A percentile compares a stretch with the other conserved stretches of the same genome.
Conservation (phyloP, 2,797 vertebrate genomes). For the Potorous gilbertii region DNA sequence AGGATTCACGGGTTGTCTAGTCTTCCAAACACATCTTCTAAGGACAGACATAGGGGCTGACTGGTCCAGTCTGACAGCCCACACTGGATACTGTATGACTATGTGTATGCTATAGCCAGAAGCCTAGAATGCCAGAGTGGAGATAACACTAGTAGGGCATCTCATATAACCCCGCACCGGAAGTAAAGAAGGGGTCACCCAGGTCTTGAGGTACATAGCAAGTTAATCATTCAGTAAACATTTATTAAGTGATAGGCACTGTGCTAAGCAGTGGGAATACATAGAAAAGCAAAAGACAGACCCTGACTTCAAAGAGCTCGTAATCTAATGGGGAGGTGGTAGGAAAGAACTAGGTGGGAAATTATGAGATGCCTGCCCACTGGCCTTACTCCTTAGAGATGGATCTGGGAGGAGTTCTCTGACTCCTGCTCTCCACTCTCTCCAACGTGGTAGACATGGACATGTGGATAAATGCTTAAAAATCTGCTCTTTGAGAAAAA, state of each 20-base stretch:
- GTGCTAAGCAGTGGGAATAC: background rate
- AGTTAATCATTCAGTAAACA: background rate
- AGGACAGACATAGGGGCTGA: background rate
- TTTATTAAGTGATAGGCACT: background rate
- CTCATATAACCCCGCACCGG: background rate
- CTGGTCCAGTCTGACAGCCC: background rate
- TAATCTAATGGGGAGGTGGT: background rate
- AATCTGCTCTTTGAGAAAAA: background rate
- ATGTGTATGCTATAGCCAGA: background rate
- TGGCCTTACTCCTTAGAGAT: background rate
- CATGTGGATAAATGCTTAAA: background rate
- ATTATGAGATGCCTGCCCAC: background rate
- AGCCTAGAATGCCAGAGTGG: background rate
- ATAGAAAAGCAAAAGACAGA: background rate
- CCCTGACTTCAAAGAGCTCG: background rate
- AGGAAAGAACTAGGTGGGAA: background rate
- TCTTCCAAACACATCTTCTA: background rate
- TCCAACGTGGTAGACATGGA: background rate
- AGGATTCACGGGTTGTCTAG: background rate
- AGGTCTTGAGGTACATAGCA: background rate
- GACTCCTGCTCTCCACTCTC: background rate
- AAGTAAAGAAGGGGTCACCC: background rate
- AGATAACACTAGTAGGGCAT: background rate
- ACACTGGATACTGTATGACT: background rate
- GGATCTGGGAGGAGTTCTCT: background rate